These are phyloP conservation scores for Xestia xanthographa DNA, from an alignment of 2,888 invertebrate genomes.

Conservation along the genomic window DNA sequence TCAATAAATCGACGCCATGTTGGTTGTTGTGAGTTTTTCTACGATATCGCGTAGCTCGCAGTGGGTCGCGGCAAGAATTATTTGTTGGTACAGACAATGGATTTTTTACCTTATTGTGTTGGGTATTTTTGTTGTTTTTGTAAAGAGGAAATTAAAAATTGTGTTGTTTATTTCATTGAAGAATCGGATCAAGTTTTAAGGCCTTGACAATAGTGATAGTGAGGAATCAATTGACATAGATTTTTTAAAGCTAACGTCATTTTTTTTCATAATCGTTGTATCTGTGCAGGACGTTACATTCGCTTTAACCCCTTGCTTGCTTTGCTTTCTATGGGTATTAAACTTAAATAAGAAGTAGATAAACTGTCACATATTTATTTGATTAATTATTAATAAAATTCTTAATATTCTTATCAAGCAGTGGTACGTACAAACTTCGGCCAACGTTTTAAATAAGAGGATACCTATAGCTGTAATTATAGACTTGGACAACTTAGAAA, in stretches of 20 bases:
- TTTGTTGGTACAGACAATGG: constrained; percentile 55
- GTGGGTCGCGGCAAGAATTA: constrained; percentile 65
- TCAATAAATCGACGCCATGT: constrained; percentile 86
- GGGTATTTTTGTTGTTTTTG: constrained; percentile 15
- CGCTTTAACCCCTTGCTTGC: background rate
- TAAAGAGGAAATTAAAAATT: background rate
- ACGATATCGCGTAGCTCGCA: constrained; percentile 65
- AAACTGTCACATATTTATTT: background rate
- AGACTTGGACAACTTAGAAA: background rate
- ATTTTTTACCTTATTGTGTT: constrained; percentile 50
- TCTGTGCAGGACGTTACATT: background rate
- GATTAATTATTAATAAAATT: too few relatives aligned
- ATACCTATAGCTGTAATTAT: background rate
- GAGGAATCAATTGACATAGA: background rate
- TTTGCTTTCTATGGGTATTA: background rate
- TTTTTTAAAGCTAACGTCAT: background rate
- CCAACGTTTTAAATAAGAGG: background rate
- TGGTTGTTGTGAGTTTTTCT: constrained; percentile 66
- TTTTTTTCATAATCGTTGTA: background rate
- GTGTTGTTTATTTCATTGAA: background rate
- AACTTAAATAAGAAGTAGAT: background rate
- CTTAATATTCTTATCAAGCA: background rate
- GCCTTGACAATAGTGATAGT: background rate
- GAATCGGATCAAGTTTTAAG: background rate
- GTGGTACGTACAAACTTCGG: background rate